Conservation (phyloP, 35 echinoderm and acorn worm species). For the Ptychodera flava region DNA sequence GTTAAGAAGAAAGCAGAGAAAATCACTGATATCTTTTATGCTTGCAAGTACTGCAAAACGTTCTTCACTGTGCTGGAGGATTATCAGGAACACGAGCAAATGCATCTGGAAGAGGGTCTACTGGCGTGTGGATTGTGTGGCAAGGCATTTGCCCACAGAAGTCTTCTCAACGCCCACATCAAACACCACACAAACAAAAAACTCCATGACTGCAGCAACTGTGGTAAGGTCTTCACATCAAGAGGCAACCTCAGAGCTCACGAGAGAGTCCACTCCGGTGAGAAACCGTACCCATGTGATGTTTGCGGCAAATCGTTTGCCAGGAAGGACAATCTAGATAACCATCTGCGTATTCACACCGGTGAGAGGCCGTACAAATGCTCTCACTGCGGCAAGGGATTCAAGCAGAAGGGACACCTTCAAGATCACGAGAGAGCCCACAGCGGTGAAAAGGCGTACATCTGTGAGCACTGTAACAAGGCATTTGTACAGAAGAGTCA, state of each 20-base stretch:
- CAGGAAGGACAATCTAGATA: conserved; percentile 31
- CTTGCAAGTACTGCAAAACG: conserved; percentile 39
- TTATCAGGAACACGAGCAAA: conserved; percentile 36
- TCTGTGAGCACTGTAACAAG: conserved; percentile 48
- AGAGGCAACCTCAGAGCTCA: background rate
- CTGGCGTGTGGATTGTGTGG: conserved; percentile 45
- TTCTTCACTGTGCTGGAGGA: conserved; percentile 24
- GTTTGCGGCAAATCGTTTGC: conserved; percentile 36
- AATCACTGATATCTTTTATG: background rate
- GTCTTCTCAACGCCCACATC: conserved; percentile 31
- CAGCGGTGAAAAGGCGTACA: conserved; percentile 40
- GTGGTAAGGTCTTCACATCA: background rate
- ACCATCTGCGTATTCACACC: conserved; percentile 51
- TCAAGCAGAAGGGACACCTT: conserved; percentile 30
- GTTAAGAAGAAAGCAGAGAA: background rate
- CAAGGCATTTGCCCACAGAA: conserved; percentile 20
- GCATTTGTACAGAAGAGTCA: conserved; percentile 11
- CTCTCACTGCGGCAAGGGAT: conserved; percentile 36
- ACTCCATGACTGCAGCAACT: background rate
- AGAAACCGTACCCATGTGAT: conserved; percentile 42
- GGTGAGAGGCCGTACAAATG: conserved; percentile 58
- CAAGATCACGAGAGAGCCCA: conserved; percentile 48
- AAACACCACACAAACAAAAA: conserved; percentile 10
- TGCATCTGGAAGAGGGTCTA: conserved; percentile 32
- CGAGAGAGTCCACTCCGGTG: background rate